Base-by-base conservation (phyloP, 2,797 vertebrate genomes). In the Galagoides demidoff region DNA sequence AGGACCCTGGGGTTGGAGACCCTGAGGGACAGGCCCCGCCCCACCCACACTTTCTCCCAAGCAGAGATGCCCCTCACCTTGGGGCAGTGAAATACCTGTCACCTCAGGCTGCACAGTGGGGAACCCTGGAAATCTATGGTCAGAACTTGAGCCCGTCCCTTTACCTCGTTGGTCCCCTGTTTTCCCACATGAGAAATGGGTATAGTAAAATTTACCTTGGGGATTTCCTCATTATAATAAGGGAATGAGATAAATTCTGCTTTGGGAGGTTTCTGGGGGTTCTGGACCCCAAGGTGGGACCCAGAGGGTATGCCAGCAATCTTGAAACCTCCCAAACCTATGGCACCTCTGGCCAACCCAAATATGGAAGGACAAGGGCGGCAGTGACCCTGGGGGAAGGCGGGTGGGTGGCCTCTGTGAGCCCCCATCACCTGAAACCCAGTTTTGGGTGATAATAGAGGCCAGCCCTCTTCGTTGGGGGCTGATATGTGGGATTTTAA, bases 401-500 rank as follows among this genome's bases (percentile, higher is more conserved):
- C 12, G 19, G 10, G 45, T 19, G 43, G 45, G 12, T 37, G 29
- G 77, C 76, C 7, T 37, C 22, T 27, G 25, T 31, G 17, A 64
- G 5, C 23, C 31, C 16, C 19, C 45, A 49, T 49, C 45, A 49
- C 11, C 45, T 12, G 13, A 49, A 49, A 49, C 45, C 13, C 45
- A 57, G 5, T 22, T 49, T 13, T 3, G 71, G 59, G 3, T 22
- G 10, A 17, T 0, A 1, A 34, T 31, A 4, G 55, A 16, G 37
- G 11, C 27, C 7, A 0, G 31, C n/a, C 25, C 27, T 64, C 79
- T 0, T 3, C 0, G 0, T 0, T 3, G 29, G 39, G 37, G 55
- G 16, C 8, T 27, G 19, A 20, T 7, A 11, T 2, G 9, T 4
- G 61, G 61, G 55, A 1, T 76, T 34, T 39, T 9, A 6, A 29